Evolutionary conservation across 2,113 vertebrate genomes (phyloP).

Genomic region (Sapajus apella): DNA sequence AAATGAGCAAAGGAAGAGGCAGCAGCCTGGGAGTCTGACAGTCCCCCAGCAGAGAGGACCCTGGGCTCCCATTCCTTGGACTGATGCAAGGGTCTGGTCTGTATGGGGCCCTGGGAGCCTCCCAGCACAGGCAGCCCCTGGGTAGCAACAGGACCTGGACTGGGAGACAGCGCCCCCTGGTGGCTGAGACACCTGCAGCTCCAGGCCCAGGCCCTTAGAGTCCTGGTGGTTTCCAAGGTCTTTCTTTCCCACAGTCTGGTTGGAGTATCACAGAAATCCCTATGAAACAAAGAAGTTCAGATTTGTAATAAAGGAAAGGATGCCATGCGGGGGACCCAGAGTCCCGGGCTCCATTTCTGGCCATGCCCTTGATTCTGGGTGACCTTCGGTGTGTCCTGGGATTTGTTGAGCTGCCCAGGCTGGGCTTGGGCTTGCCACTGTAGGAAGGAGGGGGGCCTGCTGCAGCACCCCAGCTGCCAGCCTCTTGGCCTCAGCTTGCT

Average conservation of each 20-base stretch:
- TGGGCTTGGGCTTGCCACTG: neutral
- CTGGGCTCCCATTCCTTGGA: neutral
- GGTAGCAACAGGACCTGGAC: neutral
- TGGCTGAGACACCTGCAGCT: neutral
- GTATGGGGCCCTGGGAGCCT: rapidly evolving
- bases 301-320: neutral
- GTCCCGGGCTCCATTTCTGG: neutral
- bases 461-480: neutral
- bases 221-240: neutral
- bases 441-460: neutral
- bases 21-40: neutral
- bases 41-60: neutral
- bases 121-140: rapidly evolving
- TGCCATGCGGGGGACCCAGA: neutral
- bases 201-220: neutral
- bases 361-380: neutral
- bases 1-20: neutral
- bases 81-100: neutral
- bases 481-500: neutral
- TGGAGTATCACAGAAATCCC: neutral
- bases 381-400: neutral
- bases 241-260: neutral
- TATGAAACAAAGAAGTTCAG: neutral
- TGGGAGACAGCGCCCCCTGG: conserved; percentile 60
- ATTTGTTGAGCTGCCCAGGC: neutral